These are phyloP conservation scores for Tapirus terrestris DNA, from an alignment of 2,113 vertebrate species.

Conservation along the genomic window DNA sequence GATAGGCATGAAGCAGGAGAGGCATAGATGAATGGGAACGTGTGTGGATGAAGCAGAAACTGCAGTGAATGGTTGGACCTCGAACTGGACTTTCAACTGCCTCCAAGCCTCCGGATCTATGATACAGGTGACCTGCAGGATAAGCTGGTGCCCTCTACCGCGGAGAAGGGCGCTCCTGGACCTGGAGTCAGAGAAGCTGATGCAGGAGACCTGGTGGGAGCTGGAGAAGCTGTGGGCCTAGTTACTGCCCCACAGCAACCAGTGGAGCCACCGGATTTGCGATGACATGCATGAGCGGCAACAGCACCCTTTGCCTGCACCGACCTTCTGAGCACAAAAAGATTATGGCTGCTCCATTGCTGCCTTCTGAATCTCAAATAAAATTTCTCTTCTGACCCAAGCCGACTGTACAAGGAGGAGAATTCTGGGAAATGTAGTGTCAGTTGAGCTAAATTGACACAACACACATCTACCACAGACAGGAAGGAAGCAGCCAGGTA, in stretches of 20 bases:
- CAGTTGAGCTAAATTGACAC: background rate
- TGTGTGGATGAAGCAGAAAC: background rate
- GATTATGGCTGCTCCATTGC: background rate
- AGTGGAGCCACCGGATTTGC: background rate
- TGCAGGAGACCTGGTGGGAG: background rate
- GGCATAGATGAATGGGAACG: background rate
- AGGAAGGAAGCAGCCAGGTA: background rate
- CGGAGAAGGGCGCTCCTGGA: background rate
- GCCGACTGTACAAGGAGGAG: background rate
- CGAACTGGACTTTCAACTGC: background rate
- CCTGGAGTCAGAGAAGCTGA: background rate
- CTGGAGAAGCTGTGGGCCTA: background rate
- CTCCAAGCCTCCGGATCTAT: background rate
- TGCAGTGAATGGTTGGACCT: background rate
- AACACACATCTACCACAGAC: background rate
- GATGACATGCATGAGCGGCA: background rate
- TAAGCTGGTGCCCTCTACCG: background rate
- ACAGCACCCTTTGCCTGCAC: fast-evolving
- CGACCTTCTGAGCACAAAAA: background rate
- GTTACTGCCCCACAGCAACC: background rate
- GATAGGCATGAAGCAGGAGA: background rate
- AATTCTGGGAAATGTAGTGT: constrained; percentile 16
- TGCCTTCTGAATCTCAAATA: background rate
- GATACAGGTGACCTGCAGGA: background rate
- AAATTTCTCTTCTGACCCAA: background rate